Evolutionary conservation across 2,888 invertebrate species (phyloP).

Genomic region (Tryphoninae sp.): DNA sequence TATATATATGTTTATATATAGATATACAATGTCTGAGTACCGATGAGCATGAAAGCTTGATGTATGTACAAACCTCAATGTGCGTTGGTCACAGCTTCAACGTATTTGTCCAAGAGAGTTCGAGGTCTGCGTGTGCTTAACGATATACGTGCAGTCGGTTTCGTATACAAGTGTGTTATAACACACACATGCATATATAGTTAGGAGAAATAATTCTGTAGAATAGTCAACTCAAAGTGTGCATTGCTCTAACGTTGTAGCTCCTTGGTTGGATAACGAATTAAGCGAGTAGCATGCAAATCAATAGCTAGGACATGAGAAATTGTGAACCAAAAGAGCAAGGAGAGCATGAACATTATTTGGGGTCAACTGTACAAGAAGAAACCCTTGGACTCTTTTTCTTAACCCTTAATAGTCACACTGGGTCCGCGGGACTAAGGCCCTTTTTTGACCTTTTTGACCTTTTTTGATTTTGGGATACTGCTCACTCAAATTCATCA

Average conservation of each 20-base stretch:
- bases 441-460: too few species aligned
- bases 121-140: too few species aligned
- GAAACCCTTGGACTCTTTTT: too few species aligned
- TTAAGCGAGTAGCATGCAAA: not conserved
- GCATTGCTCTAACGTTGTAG: not conserved
- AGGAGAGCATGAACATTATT: too few species aligned
- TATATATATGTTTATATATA: slow-evolving; percentile 19
- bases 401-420: too few species aligned
- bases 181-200: slow-evolving; percentile 18
- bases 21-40: not conserved
- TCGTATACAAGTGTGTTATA: not conserved
- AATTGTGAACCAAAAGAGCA: not conserved
- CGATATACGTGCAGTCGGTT: too few species aligned
- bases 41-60: not conserved
- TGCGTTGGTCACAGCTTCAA: not conserved
- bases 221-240: not conserved
- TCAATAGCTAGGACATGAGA: not conserved
- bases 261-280: not conserved
- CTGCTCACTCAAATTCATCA: too few species aligned
- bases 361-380: too few species aligned
- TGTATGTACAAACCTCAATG: slow-evolving; percentile 33
- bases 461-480: too few species aligned
- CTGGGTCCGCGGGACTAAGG: too few species aligned
- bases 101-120: not conserved
- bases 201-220: not conserved